Evolutionary conservation across 1,140 invertebrate species (phyloP).

Genomic region (Physella acuta): DNA sequence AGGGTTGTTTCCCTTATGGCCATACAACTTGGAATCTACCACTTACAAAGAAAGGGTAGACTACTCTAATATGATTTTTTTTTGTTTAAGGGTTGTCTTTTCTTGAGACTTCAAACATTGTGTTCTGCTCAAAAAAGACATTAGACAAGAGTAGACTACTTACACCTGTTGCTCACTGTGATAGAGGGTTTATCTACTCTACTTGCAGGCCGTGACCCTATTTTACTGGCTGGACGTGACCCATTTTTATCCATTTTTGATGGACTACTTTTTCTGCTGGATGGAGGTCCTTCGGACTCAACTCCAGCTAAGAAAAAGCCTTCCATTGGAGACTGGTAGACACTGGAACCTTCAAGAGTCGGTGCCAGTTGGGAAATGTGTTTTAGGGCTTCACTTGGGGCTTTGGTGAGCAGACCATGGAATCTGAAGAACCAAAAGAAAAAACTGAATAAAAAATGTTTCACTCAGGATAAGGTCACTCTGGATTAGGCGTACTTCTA

Average conservation of each 20-base stretch:
- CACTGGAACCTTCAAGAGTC: neutral
- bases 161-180: constrained; percentile 47
- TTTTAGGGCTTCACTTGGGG: constrained; percentile 19
- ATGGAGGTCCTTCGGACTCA: constrained; percentile 13
- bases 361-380: neutral
- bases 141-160: too few relatives aligned
- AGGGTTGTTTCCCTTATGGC: too few relatives aligned
- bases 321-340: constrained; percentile 30
- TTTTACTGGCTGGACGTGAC: constrained; percentile 28
- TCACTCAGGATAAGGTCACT: too few relatives aligned
- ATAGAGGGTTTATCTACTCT: constrained; percentile 26
- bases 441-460: neutral
- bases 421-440: neutral
- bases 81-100: too few relatives aligned
- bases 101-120: too few relatives aligned
- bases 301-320: constrained; percentile 42
- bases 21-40: too few relatives aligned
- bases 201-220: constrained; percentile 1
- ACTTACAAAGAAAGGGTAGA: too few relatives aligned
- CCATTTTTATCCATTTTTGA: constrained; percentile 23
- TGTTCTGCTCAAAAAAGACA: too few relatives aligned
- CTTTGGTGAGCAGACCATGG: constrained; percentile 11
- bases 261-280: constrained; percentile 12
- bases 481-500: too few relatives aligned
- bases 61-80: too few relatives aligned